Evolutionary conservation across 1,140 invertebrate genomes (phyloP).

Genomic region (Trachymyrmex cornetzi): DNA sequence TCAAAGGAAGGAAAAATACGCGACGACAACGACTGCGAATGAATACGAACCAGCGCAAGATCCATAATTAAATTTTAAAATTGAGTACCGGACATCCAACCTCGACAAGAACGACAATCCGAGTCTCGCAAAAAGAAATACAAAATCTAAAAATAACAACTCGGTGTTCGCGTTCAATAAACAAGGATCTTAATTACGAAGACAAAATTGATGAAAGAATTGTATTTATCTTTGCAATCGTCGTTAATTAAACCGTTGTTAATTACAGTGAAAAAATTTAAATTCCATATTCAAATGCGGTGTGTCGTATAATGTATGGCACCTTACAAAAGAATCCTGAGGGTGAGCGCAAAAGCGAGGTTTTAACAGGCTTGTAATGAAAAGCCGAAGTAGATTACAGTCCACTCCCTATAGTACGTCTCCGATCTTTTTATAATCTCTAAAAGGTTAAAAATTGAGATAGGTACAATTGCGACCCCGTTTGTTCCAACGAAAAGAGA

Average conservation of each 20-base stretch:
- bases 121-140: background rate
- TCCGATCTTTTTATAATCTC: constrained; percentile 28
- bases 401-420: constrained; percentile 15
- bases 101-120: background rate
- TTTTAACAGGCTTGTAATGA: constrained; percentile 51
- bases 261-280: constrained; percentile 4
- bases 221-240: background rate
- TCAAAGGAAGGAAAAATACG: background rate
- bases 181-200: background rate
- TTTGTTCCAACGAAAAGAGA: constrained; percentile 23
- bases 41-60: background rate
- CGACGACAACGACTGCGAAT: background rate
- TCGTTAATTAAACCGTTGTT: constrained; percentile 21
- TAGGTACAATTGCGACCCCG: constrained; percentile 8
- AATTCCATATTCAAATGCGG: constrained; percentile 42
- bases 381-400: constrained; percentile 54
- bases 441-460: constrained; percentile 16
- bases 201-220: background rate
- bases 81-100: background rate
- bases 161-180: background rate
- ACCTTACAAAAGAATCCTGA: constrained; percentile 17
- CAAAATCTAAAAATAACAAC: background rate
- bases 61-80: constrained; percentile 26
- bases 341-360: constrained; percentile 33
- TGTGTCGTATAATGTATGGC: background rate